Conservation (phyloP, 64 coral and sea anemone species). For the Trachythela sp. region DNA sequence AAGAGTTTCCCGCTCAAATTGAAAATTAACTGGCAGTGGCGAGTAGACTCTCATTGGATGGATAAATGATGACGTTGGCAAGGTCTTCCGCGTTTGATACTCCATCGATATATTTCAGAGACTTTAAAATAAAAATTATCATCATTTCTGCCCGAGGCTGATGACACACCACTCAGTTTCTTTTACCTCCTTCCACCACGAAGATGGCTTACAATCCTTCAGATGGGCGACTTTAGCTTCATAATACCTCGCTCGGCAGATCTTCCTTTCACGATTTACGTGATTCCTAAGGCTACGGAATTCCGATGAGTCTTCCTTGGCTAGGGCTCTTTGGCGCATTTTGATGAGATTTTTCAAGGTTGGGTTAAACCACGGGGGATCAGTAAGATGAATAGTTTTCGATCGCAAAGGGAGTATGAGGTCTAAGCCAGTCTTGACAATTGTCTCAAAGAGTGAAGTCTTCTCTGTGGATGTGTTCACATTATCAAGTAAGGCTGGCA, state of each 20-base stretch:
- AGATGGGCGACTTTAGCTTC: conserved; percentile 46
- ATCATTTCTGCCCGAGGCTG: conserved; percentile 27
- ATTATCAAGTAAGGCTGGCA: conserved; percentile 11
- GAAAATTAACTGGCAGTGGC: too few species aligned
- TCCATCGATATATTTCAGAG: conserved; percentile 21
- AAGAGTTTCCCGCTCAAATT: too few species aligned
- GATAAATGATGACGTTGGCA: too few species aligned
- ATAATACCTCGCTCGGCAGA: conserved; percentile 36
- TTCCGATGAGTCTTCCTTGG: background rate
- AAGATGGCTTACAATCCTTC: conserved; percentile 39
- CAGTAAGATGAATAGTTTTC: conserved; percentile 34
- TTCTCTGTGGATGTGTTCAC: conserved; percentile 24
- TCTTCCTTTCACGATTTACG: conserved; percentile 44
- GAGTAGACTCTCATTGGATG: too few species aligned
- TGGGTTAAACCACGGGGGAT: conserved; percentile 36
- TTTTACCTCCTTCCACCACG: conserved; percentile 40
- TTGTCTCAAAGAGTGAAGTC: conserved; percentile 16
- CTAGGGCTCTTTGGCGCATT: conserved; percentile 33
- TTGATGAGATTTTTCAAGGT: conserved; percentile 24
- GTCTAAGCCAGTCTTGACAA: conserved; percentile 32
- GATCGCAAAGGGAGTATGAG: conserved; percentile 32
- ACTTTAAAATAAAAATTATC: background rate
- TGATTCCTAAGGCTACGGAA: conserved; percentile 30
- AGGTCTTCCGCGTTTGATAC: too few species aligned
- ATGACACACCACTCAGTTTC: background rate